These are phyloP conservation scores for Zalophus californianus DNA, from an alignment of 2,797 vertebrate genomes.

Conservation along the genomic window DNA sequence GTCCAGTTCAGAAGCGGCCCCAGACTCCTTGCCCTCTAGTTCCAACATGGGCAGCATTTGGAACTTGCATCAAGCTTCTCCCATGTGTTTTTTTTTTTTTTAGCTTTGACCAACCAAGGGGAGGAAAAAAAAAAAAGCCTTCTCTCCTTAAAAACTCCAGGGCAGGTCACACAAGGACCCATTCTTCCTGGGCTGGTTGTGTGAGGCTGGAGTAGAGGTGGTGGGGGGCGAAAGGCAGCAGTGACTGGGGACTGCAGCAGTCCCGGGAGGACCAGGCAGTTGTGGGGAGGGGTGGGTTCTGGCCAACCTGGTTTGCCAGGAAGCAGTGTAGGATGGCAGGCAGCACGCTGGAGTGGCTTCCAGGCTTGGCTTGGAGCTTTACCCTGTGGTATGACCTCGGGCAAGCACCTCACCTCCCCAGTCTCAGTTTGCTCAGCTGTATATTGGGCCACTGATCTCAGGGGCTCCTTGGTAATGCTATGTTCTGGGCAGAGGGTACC, in stretches of 20 bases:
- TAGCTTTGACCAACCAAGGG: slow-evolving; percentile 76
- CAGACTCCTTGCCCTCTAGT: background rate
- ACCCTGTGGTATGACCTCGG: background rate
- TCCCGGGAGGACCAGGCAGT: background rate
- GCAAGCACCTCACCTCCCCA: background rate
- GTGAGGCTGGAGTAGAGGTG: background rate
- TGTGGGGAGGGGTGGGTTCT: too few species aligned
- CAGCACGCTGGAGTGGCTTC: background rate
- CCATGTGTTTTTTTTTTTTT: slow-evolving; percentile 68
- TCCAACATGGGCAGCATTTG: slow-evolving; percentile 67
- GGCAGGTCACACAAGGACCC: slow-evolving; percentile 67
- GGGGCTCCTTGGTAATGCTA: background rate
- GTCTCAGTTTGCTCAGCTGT: background rate
- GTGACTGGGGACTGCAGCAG: slow-evolving; percentile 40
- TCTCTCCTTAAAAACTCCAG: slow-evolving; percentile 68
- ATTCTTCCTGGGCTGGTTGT: slow-evolving; percentile 48
- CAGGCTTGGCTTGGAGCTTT: background rate
- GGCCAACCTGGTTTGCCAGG: background rate
- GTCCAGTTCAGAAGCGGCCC: background rate
- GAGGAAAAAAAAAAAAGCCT: slow-evolving; percentile 65
- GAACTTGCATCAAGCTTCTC: slow-evolving; percentile 51
- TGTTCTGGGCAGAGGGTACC: background rate
- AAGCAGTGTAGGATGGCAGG: background rate
- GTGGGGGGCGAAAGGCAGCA: background rate
- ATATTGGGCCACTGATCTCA: background rate